Evolutionary conservation across 2,113 vertebrate genomes (phyloP), one percentile per base, ranked within the genome.

Genomic region (Astatoreochromis straeleni): DNA sequence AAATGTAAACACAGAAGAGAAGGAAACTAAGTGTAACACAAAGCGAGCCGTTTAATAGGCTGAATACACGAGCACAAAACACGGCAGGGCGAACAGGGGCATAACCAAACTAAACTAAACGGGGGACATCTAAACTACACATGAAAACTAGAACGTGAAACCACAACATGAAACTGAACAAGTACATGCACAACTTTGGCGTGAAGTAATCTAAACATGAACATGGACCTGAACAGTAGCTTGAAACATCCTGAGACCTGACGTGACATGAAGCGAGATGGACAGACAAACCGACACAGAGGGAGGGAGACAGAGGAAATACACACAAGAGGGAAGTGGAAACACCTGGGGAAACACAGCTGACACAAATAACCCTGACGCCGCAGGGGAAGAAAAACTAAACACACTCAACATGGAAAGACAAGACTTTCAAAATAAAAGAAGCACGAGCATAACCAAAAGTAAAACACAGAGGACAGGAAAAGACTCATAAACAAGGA

Each of bases 31-130:
- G 31, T 35, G 58, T 63, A 63, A 35, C 17, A 63, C 58, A 63
- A 63, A 63, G 31, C 0, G 17, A 63, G 58, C 31, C 0, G 4
- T 63, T 35, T 65, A 65, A 5, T 65, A n/a, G 17, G 60, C 60
- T 2, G 31, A 38, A 13, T 65, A 65, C 6, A 65, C 1, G 4
- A 65, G 0, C 60, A 12, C 60, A 65, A 65, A 65, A n/a, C 60
- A 35, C 0, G 0, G 31, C 60, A 65, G 17, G 31, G 17, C 2
- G 17, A 65, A n/a, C 17, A n/a, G 6, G 2, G 60, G 31, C 10
- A 65, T 35, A 3, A 65, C 31, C 17, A 35, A 35, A 65, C 4
- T 2, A 35, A 0, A 65, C 60, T 3, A 35, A 65, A 65, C 0
- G 3, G 31, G 31, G 60, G 31, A 65, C 31, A n/a, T 2, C 31